Base-by-base conservation (phyloP, 2,888 invertebrate genomes). In the Cantharis flavilabris region DNA sequence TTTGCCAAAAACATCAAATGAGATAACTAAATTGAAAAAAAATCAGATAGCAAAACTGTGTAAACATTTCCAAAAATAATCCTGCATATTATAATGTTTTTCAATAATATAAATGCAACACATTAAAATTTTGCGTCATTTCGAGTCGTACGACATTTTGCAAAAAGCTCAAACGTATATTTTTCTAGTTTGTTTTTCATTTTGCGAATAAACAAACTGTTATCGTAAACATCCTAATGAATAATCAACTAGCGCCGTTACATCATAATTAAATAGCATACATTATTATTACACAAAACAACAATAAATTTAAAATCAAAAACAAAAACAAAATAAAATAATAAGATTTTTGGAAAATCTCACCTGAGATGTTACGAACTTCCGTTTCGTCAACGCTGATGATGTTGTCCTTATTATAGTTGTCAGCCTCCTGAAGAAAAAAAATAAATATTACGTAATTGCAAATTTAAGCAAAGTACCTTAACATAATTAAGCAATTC, bases 371-470 rank as follows among this genome's bases (percentile, higher is more conserved):
- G n/a, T 73, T 33, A 23, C 70, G 72, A 28, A 63, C 64, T 72
- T 77, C 75, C 62, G 28, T 75, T 23, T 73, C 62, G 67, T 76
- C 70, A 30, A 77, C 65, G 62, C 30, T 65, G 20, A 49, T 49
- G 49, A 49, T 64, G 71, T 49, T 63, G 28, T 70, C 75, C 71
- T 70, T 75, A 16, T 16, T 16, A n/a, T 71, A 69, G 80, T 80
- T 80, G 76, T 78, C 78, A 77, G 80, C 80, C 80, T 80, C 80
- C 80, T 80, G 62, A 62, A 80, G 76, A 4, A 75, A 69, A 30
- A n/a, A 30, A 28, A 11, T 30, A 13, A 65, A 2, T 9, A 26
- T 23, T 67, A 49, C 49, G n/a, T 49, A n/a, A 49, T 49, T n/a
- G n/a, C n/a, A 49, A 49, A 49, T 49, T 49, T 49, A 5, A 4